Base-by-base conservation (phyloP, 1,140 invertebrate genomes). In the Bombus breviceps region DNA sequence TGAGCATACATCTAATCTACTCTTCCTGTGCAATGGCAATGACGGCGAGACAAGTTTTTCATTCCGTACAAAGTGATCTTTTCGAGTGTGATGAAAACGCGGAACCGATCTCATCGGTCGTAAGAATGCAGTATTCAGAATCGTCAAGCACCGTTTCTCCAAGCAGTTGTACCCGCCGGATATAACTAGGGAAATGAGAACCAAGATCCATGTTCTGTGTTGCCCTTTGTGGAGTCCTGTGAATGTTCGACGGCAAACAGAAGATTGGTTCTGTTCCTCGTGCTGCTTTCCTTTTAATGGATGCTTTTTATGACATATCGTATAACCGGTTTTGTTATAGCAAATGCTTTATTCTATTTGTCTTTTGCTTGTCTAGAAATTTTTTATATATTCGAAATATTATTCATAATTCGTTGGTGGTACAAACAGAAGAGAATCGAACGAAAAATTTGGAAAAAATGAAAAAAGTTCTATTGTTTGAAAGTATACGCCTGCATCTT, bases 161-260 rank as follows among this genome's bases (percentile, higher is more conserved):
- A 18, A 69, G 43, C 37, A 39, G 32, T 13, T 39, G 34, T 69
- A 59, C 66, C n/a, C n/a, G 37, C 62, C 82, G 82, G 82, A 84
- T 84, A 84, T 84, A 72, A 79, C 66, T 18, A 47, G 43, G 82
- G 76, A 79, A 84, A 84, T 79, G 75, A 84, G 82, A 62, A 62
- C 66, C 66, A 13, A 25, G 64, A 71, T 53, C 34, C 6, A 4
- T 25, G 34, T 32, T 53, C 82, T 43, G 22, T 43, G 43, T 79
- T 78, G 22, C 75, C 47, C 66, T 68, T 84, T 78, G 82, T 28
- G 6, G 1, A 13, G 9, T 53, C 47, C 6, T 3, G 28, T 3
- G 37, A 43, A 28, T 9, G 22, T 37, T 69, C 43, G 0, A 71
- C 34, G 47, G 2, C 28, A 69, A 59, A 41, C 41, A 12, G 25